Percentiles rank a stretch among this genome's conserved stretches.
Conservation (phyloP, 2,113 vertebrate genomes). For the Balaeniceps rex region DNA sequence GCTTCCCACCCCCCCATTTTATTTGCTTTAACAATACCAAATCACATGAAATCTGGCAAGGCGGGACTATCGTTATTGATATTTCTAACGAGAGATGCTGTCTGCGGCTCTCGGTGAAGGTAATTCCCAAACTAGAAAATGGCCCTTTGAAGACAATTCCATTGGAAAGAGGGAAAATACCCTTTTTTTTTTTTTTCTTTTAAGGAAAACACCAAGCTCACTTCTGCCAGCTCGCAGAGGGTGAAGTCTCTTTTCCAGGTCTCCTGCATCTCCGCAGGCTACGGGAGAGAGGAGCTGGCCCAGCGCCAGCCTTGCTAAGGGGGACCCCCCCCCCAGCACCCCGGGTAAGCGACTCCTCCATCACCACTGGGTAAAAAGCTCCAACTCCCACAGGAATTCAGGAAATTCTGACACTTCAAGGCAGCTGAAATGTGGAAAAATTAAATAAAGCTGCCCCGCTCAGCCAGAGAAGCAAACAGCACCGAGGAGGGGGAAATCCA, state of each 20-base stretch:
- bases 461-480: not conserved
- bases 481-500: not conserved
- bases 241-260: not conserved
- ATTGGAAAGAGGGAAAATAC: not conserved
- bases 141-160: not conserved
- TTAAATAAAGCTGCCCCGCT: not conserved
- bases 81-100: not conserved
- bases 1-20: not conserved
- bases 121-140: not conserved
- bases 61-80: not conserved
- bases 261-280: not conserved
- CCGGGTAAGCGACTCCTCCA: not conserved
- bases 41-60: not conserved
- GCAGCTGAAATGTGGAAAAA: slow-evolving; percentile 20
- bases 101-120: not conserved
- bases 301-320: not conserved
- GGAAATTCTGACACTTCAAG: slow-evolving; percentile 7
- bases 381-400: not conserved
- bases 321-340: not conserved
- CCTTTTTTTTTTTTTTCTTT: not conserved
- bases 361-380: not conserved
- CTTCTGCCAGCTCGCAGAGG: not conserved
- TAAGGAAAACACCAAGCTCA: not conserved
- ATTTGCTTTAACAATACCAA: not conserved
- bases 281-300: not conserved